Percentiles rank a stretch among this genome's conserved stretches.
phyloP scores from a whole-genome alignment of 2,888 invertebrate genomes.

The Torymus auratus region DNA sequence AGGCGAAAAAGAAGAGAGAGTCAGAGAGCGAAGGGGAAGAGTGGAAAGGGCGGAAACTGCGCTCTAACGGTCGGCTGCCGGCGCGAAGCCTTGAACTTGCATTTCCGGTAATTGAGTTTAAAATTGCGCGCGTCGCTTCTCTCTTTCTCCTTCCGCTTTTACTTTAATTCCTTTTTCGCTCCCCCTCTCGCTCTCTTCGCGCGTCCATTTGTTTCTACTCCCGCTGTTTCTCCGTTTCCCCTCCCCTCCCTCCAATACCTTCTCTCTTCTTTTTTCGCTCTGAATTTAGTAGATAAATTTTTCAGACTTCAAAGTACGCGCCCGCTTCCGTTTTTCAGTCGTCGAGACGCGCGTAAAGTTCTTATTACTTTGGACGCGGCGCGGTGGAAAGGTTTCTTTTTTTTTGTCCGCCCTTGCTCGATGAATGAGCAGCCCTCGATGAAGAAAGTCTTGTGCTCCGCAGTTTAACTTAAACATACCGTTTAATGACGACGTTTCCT shows the following conservation, averaged over 20 bases:
- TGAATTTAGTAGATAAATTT: conserved; percentile 50
- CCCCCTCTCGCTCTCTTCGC: conserved; percentile 1
- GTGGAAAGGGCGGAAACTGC: conserved; percentile 38
- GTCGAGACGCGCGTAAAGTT: conserved; percentile 10
- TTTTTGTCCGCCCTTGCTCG: background rate
- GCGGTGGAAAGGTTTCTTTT: conserved; percentile 2
- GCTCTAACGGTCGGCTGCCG: conserved; percentile 30
- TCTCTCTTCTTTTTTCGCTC: conserved; percentile 1
- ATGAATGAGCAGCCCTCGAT: background rate
- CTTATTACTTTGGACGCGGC: conserved; percentile 31
- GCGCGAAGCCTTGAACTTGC: conserved; percentile 57
- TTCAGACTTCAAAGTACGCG: conserved; percentile 29
- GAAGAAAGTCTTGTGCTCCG: background rate
- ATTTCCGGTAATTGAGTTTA: conserved; percentile 56
- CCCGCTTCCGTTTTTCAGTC: background rate
- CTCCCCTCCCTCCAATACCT: background rate
- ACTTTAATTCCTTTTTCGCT: conserved; percentile 34
- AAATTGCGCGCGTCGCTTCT: conserved; percentile 51
- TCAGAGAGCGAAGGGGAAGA: background rate
- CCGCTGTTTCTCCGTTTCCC: conserved; percentile 1
- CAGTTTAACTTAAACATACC: background rate
- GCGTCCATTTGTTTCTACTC: conserved; percentile 42
- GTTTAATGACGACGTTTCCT: no score
- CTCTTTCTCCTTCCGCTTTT: conserved; percentile 12
- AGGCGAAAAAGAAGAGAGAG: no score